Evolutionary conservation across 2,113 vertebrate genomes (phyloP), one percentile per base, ranked within the genome.

Genomic region (Patagioenas fasciata): DNA sequence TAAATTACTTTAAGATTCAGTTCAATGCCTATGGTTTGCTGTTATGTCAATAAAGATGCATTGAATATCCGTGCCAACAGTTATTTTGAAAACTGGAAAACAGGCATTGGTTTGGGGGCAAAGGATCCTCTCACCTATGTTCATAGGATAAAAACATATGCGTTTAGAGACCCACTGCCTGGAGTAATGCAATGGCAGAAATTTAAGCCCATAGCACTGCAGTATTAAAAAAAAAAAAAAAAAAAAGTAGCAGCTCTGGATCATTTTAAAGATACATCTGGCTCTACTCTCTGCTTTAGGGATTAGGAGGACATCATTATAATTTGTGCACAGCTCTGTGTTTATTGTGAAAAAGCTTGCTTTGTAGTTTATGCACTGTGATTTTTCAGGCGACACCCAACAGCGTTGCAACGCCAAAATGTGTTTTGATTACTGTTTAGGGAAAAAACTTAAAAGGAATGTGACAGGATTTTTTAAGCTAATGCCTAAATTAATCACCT

Each of bases 281-380:
- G 21, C 48, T 69, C 56, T 86, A 21, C 53, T 93, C n/a, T 91
- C 44, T 47, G 80, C 74, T 91, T 88, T 66, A 42, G 42, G 64
- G 38, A 90, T 79, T 91, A 91, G 50, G 73, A 74, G 15, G 78
- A 88, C 53, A 54, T 65, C 34, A 13, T 95, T 56, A 15, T 87
- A 70, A 94, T 93, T 93, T 91, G 69, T 77, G 42, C 83, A 51
- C 21, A 93, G 71, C 38, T 71, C 79, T 38, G 15, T 70, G 42
- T 73, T 94, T 79, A 85, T 24, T 44, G 69, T 95, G 83, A 54
- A 60, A 93, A 81, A 60, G 24, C 42, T 69, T 83, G 11, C 81
- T 88, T 80, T 75, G 61, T 95, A 94, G 96, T 29, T 97, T 75
- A 96, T 87, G 57, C 80, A 23, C 53, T 89, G 62, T 82, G 64